Evolutionary conservation across 2,113 vertebrate genomes (phyloP), one percentile per base, ranked within the genome.

Genomic region (Thomomys bottae): DNA sequence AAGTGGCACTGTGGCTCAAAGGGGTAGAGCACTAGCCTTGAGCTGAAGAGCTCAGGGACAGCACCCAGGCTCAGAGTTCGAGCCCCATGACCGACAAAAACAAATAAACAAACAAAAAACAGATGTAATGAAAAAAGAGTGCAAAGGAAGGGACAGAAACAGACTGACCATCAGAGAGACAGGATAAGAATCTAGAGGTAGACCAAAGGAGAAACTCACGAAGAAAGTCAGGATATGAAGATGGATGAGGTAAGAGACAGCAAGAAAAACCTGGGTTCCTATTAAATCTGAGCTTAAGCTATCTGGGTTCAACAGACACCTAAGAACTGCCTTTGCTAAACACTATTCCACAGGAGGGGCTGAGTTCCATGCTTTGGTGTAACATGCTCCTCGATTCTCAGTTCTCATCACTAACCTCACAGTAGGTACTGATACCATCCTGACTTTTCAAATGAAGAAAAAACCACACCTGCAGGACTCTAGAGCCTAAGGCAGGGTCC

Each of bases 221-320:
- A 42, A 59, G 61, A 12, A 57, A 54, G 23, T n/a, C 45, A 54
- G 18, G 49, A 54, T 54, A 54, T 4, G 15, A 54, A 54, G 49
- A 54, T 15, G 18, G 14, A 54, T 12, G 26, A 8, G 12, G 32
- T 28, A 10, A 64, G 18, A 78, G 10, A 67, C 20, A 10, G 6
- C 20, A 32, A 59, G 75, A 67, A 75, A 88, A 30, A 8, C 66
- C 49, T 23, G 36, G 34, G 32, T n/a, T 32, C 36, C 24, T 90
- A 95, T 80, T 86, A 12, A 92, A 79, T 34, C 49, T 66, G 30
- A 49, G 40, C 3, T 84, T 42, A 81, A 87, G 63, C 45, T 88
- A 11, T 81, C 68, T 83, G 49, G 66, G 68, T 26, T 72, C 87
- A 76, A 84, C 10, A 45, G 49, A 17, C 45, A 83, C 30, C 64